Conservation (phyloP, 2,113 vertebrate species). For the Micronisus gabar region DNA sequence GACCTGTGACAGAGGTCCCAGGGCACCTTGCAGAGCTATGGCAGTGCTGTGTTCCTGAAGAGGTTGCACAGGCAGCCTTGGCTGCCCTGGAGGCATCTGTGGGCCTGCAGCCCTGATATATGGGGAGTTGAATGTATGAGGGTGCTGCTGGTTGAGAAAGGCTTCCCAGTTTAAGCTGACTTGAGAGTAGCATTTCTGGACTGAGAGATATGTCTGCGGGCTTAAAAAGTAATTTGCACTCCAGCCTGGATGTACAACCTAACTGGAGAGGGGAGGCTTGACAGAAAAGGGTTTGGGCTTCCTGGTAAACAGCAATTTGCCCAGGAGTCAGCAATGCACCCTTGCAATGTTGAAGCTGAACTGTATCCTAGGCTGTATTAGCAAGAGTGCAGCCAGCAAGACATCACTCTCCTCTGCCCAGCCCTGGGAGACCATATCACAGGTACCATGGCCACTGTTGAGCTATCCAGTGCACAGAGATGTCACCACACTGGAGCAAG, state of each 20-base stretch:
- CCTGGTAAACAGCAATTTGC: not conserved
- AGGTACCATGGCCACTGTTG: accelerated
- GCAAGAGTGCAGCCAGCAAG: not conserved
- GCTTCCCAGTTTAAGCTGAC: not conserved
- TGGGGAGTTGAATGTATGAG: not conserved
- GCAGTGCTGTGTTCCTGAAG: not conserved
- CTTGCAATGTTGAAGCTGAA: not conserved
- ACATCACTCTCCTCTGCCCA: not conserved
- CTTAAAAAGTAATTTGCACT: not conserved
- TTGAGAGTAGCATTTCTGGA: not conserved
- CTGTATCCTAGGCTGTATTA: not conserved
- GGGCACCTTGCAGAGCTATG: not conserved
- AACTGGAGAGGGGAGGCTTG: not conserved
- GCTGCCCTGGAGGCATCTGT: not conserved
- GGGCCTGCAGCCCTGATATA: not conserved
- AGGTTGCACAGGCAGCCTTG: not conserved
- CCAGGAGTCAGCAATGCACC: not conserved
- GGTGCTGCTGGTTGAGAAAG: not conserved
- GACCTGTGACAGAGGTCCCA: not conserved
- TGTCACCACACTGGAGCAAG: not conserved
- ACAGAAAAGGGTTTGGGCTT: not conserved
- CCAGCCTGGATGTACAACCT: not conserved
- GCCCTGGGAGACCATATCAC: not conserved
- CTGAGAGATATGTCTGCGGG: not conserved
- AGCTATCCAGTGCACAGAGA: not conserved